Evolutionary conservation across 2,888 invertebrate species (phyloP).

Genomic region (Eupelmus urozonus): DNA sequence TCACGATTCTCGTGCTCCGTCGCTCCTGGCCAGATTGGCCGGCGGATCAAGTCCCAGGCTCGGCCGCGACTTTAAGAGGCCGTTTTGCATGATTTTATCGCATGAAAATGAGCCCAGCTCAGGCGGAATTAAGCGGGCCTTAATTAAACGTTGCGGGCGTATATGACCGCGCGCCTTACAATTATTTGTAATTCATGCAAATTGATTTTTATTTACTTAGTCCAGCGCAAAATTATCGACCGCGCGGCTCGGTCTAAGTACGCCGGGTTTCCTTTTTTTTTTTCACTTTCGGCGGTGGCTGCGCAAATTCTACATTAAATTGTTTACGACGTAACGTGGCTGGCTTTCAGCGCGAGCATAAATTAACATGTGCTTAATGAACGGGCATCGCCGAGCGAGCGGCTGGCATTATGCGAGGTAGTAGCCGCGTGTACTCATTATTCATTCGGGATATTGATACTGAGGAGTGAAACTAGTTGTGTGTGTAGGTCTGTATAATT

Average conservation of each 20-base stretch:
- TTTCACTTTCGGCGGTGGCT: not conserved
- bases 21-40: not conserved
- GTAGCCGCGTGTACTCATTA: conserved; percentile 25
- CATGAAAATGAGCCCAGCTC: not conserved
- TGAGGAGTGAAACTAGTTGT: conserved; percentile 42
- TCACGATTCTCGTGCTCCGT: conserved; percentile 13
- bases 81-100: conserved; percentile 36
- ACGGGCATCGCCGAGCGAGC: conserved; percentile 7
- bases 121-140: no score
- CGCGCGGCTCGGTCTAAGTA: not conserved
- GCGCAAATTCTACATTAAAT: conserved; percentile 32
- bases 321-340: conserved; percentile 26
- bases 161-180: not conserved
- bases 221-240: conserved; percentile 1
- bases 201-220: conserved; percentile 42
- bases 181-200: conserved; percentile 32
- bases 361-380: conserved; percentile 49
- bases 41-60: not conserved
- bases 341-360: conserved; percentile 26
- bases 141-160: conserved; percentile 27
- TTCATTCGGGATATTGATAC: conserved; percentile 50
- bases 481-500: conserved; percentile 36
- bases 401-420: no score
- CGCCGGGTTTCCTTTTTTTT: not conserved
- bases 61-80: not conserved